These are phyloP conservation scores for Bombus impatiens DNA, from an alignment of 1,140 invertebrate genomes.

Conservation along the genomic window DNA sequence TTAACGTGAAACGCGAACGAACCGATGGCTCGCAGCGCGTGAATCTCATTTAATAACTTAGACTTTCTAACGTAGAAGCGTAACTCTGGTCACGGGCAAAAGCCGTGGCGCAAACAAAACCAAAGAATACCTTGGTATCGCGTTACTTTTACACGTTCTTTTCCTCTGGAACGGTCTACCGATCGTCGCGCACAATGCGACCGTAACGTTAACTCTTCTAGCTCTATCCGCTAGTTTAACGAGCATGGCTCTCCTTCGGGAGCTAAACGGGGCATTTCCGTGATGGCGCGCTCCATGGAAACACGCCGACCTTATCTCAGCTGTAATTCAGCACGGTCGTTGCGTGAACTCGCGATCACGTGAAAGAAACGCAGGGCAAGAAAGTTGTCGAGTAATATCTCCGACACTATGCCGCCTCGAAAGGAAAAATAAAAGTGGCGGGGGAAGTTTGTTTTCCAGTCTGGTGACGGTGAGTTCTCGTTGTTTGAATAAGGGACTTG, in stretches of 20 bases:
- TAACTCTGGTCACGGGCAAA: not conserved
- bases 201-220: slow-evolving; percentile 51
- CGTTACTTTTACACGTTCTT: slow-evolving; percentile 3
- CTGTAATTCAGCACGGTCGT: not conserved
- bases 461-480: too few species aligned
- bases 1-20: not conserved
- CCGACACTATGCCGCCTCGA: not conserved
- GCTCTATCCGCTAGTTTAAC: slow-evolving; percentile 30
- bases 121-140: not conserved
- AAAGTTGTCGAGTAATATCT: not conserved
- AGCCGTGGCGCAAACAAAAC: not conserved
- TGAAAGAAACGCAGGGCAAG: not conserved
- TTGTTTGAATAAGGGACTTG: too few species aligned
- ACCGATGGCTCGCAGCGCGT: not conserved
- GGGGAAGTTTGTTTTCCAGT: too few species aligned
- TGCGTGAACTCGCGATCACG: slow-evolving; percentile 13
- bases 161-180: not conserved
- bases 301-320: not conserved
- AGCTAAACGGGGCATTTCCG: slow-evolving; percentile 12
- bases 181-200: not conserved
- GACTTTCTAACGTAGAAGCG: too few species aligned
- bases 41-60: not conserved
- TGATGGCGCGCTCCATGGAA: not conserved
- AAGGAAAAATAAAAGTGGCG: not conserved
- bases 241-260: slow-evolving; percentile 33